phyloP scores from a whole-genome alignment of 2,888 invertebrate genomes.

The Tanypteryx hageni region DNA sequence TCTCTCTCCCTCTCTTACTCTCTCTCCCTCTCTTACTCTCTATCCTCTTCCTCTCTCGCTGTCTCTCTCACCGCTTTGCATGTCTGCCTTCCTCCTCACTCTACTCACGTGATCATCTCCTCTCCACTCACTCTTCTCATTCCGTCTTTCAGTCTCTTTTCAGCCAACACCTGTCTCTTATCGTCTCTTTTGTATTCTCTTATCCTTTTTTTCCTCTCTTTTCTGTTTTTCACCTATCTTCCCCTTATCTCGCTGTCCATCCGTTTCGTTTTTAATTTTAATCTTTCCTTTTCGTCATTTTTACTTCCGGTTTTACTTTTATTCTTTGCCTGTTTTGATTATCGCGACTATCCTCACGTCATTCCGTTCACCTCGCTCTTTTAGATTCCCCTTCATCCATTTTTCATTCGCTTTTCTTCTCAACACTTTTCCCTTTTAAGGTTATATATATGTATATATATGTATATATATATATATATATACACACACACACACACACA shows the following conservation, averaged over 20 bases:
- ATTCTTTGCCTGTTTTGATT: too few species aligned
- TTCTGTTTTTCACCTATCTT: not conserved
- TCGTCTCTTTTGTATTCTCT: not conserved
- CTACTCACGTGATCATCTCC: not conserved
- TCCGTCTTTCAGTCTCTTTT: too few species aligned
- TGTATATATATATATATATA: too few species aligned
- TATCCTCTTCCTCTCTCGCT: not conserved
- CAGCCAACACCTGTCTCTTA: too few species aligned
- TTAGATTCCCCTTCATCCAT: not conserved
- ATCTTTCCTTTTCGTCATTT: not conserved
- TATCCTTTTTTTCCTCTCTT: not conserved
- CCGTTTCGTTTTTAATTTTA: not conserved
- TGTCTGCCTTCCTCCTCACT: not conserved
- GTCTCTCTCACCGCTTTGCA: not conserved
- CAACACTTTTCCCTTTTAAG: too few species aligned
- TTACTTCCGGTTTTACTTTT: too few species aligned
- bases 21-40: not conserved
- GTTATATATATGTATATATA: too few species aligned
- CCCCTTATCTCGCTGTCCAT: not conserved
- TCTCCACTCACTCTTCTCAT: too few species aligned
- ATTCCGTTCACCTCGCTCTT: not conserved
- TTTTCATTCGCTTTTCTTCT: not conserved
- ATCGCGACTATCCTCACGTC: too few species aligned
- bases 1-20: not conserved
- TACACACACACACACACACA: too few species aligned